Evolutionary conservation across 2,113 vertebrate genomes (phyloP).

Genomic region (Hypomesus transpacificus): DNA sequence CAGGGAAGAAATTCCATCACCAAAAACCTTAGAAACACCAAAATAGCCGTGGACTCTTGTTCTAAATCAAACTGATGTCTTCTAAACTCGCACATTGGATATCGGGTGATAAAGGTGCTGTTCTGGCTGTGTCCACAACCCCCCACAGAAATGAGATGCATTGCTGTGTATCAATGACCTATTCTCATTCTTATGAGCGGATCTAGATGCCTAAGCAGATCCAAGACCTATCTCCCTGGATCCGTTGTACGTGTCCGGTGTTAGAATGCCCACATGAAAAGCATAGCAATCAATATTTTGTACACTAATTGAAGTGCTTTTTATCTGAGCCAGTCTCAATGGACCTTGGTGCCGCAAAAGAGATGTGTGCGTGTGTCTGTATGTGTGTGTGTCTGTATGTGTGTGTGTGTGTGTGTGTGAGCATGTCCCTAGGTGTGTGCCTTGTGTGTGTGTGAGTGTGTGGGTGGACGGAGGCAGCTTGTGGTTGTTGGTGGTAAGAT

Average conservation of each 20-base stretch:
- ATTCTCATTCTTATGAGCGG: constrained; percentile 66
- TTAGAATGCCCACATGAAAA: constrained; percentile 71
- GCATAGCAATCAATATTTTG: constrained; percentile 76
- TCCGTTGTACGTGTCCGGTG: constrained; percentile 61
- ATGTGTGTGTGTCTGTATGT: neutral
- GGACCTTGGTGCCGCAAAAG: constrained; percentile 53
- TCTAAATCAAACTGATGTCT: no score
- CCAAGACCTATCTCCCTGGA: constrained; percentile 46
- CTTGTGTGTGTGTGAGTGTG: neutral
- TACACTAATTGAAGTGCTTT: constrained; percentile 74
- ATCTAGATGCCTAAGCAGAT: constrained; percentile 64
- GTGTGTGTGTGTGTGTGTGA: constrained; percentile 4
- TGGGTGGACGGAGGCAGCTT: neutral
- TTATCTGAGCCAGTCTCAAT: constrained; percentile 69
- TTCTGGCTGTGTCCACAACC: neutral
- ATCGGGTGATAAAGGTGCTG: neutral
- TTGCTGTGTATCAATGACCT: constrained; percentile 50
- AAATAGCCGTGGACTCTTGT: constrained; percentile 8
- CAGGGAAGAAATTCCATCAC: neutral
- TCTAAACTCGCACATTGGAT: neutral
- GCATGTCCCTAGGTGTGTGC: constrained; percentile 7
- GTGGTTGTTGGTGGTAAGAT: constrained; percentile 3
- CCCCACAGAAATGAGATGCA: constrained; percentile 18
- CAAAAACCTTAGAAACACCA: constrained; percentile 34
- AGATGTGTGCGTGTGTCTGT: constrained; percentile 48